These are phyloP conservation scores for Mormyrops boulengeri DNA, from an alignment of 2,797 vertebrate genomes.

Conservation along the genomic window DNA sequence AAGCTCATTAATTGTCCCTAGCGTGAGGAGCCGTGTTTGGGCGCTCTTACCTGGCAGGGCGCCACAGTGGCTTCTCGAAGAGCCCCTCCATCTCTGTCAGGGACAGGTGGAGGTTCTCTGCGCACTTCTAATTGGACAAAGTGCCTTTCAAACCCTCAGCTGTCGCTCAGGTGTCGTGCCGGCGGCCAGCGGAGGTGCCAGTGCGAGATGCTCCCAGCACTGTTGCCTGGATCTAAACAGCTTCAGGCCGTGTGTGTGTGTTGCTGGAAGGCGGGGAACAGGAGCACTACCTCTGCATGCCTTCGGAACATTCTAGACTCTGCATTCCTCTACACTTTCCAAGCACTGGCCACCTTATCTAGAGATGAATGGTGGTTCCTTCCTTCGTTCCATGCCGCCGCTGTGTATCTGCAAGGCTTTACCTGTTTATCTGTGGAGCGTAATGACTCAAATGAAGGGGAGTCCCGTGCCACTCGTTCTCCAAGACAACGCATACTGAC, in stretches of 20 bases:
- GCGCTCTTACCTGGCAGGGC: conserved; percentile 68
- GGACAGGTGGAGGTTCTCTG: conserved; percentile 81
- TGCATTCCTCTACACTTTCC: not conserved
- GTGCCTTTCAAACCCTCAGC: conserved; percentile 77
- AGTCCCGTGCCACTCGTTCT: not conserved
- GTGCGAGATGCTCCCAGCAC: conserved; percentile 34
- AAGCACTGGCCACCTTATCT: not conserved
- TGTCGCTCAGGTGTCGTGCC: conserved; percentile 68
- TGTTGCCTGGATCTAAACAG: conserved; percentile 34
- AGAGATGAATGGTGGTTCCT: not conserved
- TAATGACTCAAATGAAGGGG: conserved; percentile 4
- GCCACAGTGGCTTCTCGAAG: conserved; percentile 78
- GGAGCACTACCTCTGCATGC: not conserved
- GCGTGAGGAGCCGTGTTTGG: conserved; percentile 69
- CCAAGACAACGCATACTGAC: not conserved
- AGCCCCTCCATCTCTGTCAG: conserved; percentile 89
- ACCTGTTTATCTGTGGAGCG: conserved; percentile 2
- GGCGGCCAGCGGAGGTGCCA: conserved; percentile 58
- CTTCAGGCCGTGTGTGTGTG: conserved; percentile 28
- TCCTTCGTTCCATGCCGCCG: not conserved
- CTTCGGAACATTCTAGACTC: not conserved
- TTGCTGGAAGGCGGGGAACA: conserved; percentile 18
- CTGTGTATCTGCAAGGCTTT: not conserved
- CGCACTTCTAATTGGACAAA: conserved; percentile 90
- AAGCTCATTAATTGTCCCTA: conserved; percentile 88